These are phyloP conservation scores for Gymnoscelis rufifasciata DNA, from an alignment of 2,888 invertebrate species.

Conservation along the genomic window DNA sequence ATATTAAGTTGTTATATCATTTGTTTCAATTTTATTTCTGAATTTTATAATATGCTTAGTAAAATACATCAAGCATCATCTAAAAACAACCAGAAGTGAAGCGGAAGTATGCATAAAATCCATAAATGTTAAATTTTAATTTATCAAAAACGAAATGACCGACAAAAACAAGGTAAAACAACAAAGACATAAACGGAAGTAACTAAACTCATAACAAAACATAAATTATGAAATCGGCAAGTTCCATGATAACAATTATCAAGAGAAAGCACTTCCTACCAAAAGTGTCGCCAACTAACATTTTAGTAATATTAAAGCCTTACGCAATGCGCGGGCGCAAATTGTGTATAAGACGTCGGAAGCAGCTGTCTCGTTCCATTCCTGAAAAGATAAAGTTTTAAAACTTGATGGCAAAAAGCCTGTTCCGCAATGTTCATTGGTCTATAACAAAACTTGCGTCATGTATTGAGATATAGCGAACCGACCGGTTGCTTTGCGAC, in stretches of 20 bases:
- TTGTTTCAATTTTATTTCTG: too few relatives aligned
- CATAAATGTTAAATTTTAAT: too few relatives aligned
- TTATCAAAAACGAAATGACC: too few relatives aligned
- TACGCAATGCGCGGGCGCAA: slow-evolving; percentile 21
- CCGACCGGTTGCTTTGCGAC: background rate
- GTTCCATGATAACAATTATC: slow-evolving; percentile 8
- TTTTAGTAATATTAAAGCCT: slow-evolving; percentile 21
- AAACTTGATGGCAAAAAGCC: slow-evolving; percentile 36
- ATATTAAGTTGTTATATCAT: too few relatives aligned
- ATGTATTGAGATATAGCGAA: slow-evolving; percentile 6
- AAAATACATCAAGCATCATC: too few relatives aligned
- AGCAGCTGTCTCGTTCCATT: slow-evolving; percentile 33
- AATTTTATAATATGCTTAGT: too few relatives aligned
- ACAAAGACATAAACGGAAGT: background rate
- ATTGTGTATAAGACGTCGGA: slow-evolving; percentile 28
- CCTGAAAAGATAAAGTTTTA: slow-evolving; percentile 37
- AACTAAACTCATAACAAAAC: background rate
- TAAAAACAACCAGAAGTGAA: too few relatives aligned
- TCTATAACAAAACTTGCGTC: slow-evolving; percentile 39
- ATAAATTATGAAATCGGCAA: slow-evolving; percentile 2
- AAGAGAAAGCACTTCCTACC: slow-evolving; percentile 15
- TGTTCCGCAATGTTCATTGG: slow-evolving; percentile 37
- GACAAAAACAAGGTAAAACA: too few relatives aligned
- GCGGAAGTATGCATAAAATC: too few relatives aligned
- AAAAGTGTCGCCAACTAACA: slow-evolving; percentile 20